phyloP scores from a whole-genome alignment of 2,113 vertebrate genomes.

The Apteryx mantelli region DNA sequence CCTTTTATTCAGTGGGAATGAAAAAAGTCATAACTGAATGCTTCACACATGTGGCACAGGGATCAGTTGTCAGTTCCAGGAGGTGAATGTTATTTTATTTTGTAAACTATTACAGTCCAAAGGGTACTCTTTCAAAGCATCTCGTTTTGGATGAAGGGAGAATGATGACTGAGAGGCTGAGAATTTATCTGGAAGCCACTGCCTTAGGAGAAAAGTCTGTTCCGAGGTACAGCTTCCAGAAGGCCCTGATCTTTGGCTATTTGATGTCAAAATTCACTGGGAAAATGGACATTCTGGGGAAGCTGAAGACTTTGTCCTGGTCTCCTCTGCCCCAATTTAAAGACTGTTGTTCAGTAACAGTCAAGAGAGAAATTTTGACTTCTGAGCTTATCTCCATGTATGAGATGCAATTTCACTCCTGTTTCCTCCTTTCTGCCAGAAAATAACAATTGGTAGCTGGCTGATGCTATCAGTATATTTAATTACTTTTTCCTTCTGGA shows the following conservation, averaged over 20 bases:
- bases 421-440: neutral
- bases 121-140: neutral
- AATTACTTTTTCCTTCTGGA: neutral
- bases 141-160: neutral
- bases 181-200: neutral
- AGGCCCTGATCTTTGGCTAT: rapidly evolving
- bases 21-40: neutral
- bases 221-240: neutral
- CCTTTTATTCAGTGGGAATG: neutral
- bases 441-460: neutral
- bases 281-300: neutral
- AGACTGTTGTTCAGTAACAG: neutral
- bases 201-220: neutral
- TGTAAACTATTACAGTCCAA: neutral
- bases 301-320: neutral
- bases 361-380: neutral
- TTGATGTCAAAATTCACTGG: neutral
- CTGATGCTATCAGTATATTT: neutral
- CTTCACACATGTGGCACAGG: neutral
- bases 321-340: neutral
- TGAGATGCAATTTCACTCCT: neutral
- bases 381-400: neutral
- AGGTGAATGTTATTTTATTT: neutral
- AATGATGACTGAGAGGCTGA: neutral
- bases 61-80: neutral